A percentile compares a stretch with the other conserved stretches of the same genome.
Conservation (phyloP, 2,888 invertebrate species). For the Merodon equestris region DNA sequence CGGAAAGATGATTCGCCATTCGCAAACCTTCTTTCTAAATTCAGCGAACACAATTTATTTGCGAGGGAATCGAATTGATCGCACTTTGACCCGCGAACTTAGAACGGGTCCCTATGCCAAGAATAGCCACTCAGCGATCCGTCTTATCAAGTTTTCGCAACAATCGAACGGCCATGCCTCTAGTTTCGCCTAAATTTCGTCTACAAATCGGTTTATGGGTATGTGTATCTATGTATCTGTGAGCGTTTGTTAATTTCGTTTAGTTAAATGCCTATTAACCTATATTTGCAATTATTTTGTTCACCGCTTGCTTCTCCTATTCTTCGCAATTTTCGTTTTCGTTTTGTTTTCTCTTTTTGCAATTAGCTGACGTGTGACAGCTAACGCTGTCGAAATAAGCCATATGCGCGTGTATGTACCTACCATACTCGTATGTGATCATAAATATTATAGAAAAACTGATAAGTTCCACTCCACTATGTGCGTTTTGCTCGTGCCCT, state of each 20-base stretch:
- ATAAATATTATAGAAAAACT: conserved; percentile 34
- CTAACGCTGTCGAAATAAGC: too few species aligned
- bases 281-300: conserved; percentile 25
- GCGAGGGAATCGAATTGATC: too few species aligned
- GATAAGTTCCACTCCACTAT: conserved; percentile 42
- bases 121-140: too few species aligned
- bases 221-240: neutral
- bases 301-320: neutral
- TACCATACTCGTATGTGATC: neutral
- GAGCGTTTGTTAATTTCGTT: conserved; percentile 1
- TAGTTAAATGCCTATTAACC: conserved; percentile 48
- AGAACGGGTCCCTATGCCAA: neutral
- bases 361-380: conserved; percentile 40
- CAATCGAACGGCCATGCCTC: too few species aligned
- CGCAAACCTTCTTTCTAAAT: too few species aligned
- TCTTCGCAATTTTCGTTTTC: neutral
- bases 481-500: neutral
- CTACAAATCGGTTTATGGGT: too few species aligned
- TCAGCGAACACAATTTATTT: too few species aligned
- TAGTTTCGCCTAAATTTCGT: too few species aligned
- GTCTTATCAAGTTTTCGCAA: too few species aligned
- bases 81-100: neutral
- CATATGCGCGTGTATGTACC: neutral
- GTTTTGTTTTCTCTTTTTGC: conserved; percentile 2
- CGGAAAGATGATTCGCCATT: too few species aligned